These are phyloP conservation scores for Gastrophysa polygoni DNA, from an alignment of 2,888 invertebrate species.

Conservation along the genomic window DNA sequence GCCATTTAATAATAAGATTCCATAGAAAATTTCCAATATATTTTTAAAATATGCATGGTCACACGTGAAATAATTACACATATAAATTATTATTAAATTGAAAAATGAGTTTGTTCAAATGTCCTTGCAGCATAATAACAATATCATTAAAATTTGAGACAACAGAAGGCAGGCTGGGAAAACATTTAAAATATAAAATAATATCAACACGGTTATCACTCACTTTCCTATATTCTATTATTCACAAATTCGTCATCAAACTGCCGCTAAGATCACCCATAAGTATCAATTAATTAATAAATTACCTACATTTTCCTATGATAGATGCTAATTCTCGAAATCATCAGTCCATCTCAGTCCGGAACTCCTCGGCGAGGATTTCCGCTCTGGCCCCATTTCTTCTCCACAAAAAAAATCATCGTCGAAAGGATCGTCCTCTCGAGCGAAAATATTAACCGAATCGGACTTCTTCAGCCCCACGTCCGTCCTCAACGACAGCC, in stretches of 20 bases:
- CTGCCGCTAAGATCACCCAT: slow-evolving; percentile 19
- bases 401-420: slow-evolving; percentile 79
- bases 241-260: slow-evolving; percentile 17
- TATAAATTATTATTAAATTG: slow-evolving; percentile 32
- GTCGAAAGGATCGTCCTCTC: slow-evolving; percentile 87
- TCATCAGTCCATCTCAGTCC: slow-evolving; percentile 60
- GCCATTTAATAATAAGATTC: too few relatives aligned
- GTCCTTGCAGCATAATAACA: slow-evolving; percentile 33
- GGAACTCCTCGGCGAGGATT: slow-evolving; percentile 42
- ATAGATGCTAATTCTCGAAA: slow-evolving; percentile 52
- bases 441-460: slow-evolving; percentile 87
- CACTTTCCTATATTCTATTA: slow-evolving; percentile 24
- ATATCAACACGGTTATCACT: slow-evolving; percentile 35
- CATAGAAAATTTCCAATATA: slow-evolving; percentile 41
- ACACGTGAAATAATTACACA: slow-evolving; percentile 26
- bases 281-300: slow-evolving; percentile 18
- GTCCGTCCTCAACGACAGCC: slow-evolving; percentile 55
- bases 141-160: slow-evolving; percentile 35
- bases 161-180: slow-evolving; percentile 34
- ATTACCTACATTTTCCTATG: slow-evolving; percentile 14
- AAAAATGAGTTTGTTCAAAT: slow-evolving; percentile 31
- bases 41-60: slow-evolving; percentile 37
- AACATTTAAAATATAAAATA: slow-evolving; percentile 37
- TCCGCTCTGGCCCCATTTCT: slow-evolving; percentile 40
- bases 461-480: slow-evolving; percentile 84